Evolutionary conservation across 1,140 invertebrate species (phyloP).

Genomic region (Scaptomyza graminum): DNA sequence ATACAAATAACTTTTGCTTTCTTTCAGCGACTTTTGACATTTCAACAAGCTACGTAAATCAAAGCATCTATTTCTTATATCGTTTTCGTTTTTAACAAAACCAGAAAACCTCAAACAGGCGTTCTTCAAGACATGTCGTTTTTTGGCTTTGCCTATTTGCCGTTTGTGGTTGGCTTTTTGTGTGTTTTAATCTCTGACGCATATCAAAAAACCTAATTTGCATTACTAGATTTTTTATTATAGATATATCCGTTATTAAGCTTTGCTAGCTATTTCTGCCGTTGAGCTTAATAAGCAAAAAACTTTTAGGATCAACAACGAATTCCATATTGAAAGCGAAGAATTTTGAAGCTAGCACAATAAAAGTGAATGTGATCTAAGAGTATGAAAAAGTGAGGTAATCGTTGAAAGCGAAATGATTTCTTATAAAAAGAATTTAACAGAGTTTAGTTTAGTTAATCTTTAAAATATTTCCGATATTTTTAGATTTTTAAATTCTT

Average conservation of each 20-base stretch:
- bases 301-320: constrained; percentile 7
- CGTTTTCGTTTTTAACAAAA: constrained; percentile 59
- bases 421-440: neutral
- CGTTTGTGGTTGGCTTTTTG: constrained; percentile 26
- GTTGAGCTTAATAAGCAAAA: neutral
- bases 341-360: constrained; percentile 1
- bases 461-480: too few relatives aligned
- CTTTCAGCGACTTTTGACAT: constrained; percentile 52
- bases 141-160: constrained; percentile 18
- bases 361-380: constrained; percentile 42
- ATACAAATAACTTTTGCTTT: constrained; percentile 52
- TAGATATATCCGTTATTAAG: constrained; percentile 44
- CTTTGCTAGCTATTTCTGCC: constrained; percentile 3
- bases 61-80: constrained; percentile 31
- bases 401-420: constrained; percentile 26
- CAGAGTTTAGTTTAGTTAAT: too few relatives aligned
- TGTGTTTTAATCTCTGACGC: constrained; percentile 43
- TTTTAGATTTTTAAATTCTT: neutral
- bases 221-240: constrained; percentile 70
- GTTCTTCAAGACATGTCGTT: constrained; percentile 30
- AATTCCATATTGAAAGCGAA: constrained; percentile 14
- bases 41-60: constrained; percentile 3
- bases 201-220: constrained; percentile 58
- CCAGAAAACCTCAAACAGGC: constrained; percentile 28
- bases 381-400: constrained; percentile 22